Percentiles rank a stretch among this genome's conserved stretches.
Conservation (phyloP, 2,797 vertebrate genomes). For the Poecile montanus region DNA sequence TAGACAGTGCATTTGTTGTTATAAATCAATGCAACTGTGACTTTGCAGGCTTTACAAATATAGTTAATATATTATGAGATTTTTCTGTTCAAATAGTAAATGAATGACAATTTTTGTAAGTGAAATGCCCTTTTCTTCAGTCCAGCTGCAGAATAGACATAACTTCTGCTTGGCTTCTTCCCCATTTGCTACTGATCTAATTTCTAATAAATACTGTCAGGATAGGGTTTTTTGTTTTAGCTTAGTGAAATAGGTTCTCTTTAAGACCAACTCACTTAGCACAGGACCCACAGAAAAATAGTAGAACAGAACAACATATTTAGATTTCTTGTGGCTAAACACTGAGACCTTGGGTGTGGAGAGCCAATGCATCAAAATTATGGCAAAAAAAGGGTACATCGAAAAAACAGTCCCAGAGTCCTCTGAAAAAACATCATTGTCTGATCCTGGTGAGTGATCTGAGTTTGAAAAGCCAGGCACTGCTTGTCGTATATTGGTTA, state of each 20-base stretch:
- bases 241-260: neutral
- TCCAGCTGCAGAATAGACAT: neutral
- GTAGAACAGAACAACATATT: neutral
- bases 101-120: neutral
- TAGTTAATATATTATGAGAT: constrained; percentile 32
- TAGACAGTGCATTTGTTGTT: constrained; percentile 4
- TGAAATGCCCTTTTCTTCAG: constrained; percentile 11
- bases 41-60: constrained; percentile 33
- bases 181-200: neutral
- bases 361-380: neutral
- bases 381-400: neutral
- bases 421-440: neutral
- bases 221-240: neutral
- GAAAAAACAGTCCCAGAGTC: neutral
- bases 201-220: neutral
- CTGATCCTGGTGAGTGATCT: neutral
- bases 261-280: neutral
- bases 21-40: constrained; percentile 45
- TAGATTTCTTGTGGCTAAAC: neutral
- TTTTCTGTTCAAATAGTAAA: constrained; percentile 40
- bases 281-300: neutral
- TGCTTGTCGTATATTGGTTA: neutral
- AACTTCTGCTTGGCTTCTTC: neutral
- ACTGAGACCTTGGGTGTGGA: neutral
- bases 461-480: neutral